phyloP scores from a whole-genome alignment of 2,797 vertebrate genomes.

The Galaxias olidus region DNA sequence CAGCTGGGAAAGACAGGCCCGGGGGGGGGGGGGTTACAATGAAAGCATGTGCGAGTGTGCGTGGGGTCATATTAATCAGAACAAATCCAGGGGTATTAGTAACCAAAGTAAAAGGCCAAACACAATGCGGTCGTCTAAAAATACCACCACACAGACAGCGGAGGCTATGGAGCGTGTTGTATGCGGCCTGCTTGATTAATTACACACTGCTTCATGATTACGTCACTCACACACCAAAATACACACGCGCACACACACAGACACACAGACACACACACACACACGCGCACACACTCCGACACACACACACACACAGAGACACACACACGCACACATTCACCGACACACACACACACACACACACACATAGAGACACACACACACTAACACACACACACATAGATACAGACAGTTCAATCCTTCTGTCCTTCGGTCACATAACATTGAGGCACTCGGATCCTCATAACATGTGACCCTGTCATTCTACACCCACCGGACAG shows the following conservation, averaged over 20 bases:
- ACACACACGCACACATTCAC: background rate
- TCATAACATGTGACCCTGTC: conserved; percentile 67
- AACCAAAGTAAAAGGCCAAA: conserved; percentile 49
- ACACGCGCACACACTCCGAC: background rate
- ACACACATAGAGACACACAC: conserved; percentile 17
- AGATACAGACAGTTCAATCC: conserved; percentile 28
- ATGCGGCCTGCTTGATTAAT: background rate
- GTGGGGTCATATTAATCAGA: conserved; percentile 34
- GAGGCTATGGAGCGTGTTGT: conserved; percentile 7
- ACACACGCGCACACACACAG: background rate
- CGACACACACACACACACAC: background rate
- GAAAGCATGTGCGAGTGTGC: conserved; percentile 6
- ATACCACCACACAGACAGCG: conserved; percentile 27
- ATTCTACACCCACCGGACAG: conserved; percentile 64
- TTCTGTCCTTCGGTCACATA: conserved; percentile 61
- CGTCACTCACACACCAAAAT: background rate
- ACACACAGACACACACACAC: background rate
- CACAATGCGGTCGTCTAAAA: conserved; percentile 56
- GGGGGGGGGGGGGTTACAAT: background rate
- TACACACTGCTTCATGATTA: background rate
- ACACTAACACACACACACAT: conserved; percentile 8
- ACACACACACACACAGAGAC: background rate
- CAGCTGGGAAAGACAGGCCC: background rate
- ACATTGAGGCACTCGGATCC: conserved; percentile 44
- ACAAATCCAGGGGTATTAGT: conserved; percentile 46